These are phyloP conservation scores for Pionites leucogaster DNA, from an alignment of 2,113 vertebrate genomes.

Conservation along the genomic window DNA sequence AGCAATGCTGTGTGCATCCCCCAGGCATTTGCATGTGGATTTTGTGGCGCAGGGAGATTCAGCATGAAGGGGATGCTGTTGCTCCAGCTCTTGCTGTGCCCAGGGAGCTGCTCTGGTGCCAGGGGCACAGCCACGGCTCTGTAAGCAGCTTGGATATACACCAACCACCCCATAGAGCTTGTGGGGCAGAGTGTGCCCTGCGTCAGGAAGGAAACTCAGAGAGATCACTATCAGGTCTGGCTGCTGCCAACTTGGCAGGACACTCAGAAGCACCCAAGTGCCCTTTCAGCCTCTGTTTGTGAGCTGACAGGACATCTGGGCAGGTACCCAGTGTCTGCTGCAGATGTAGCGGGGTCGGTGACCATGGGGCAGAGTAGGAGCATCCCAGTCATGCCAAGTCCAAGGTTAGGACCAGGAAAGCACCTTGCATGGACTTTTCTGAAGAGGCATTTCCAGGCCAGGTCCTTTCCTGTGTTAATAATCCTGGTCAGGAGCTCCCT, in stretches of 20 bases:
- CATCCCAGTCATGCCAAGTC: accelerated
- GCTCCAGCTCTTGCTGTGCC: accelerated
- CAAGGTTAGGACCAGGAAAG: neutral
- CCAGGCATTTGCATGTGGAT: accelerated
- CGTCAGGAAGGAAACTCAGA: neutral
- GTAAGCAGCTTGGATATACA: accelerated
- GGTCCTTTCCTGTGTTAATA: neutral
- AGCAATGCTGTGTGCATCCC: neutral
- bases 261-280: neutral
- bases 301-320: neutral
- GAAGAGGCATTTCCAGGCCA: neutral
- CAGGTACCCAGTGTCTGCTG: accelerated
- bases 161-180: accelerated
- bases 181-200: neutral
- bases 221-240: neutral
- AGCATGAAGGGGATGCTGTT: neutral
- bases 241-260: neutral
- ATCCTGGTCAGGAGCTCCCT: neutral
- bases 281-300: neutral
- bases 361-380: neutral
- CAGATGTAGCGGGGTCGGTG: neutral
- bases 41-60: neutral
- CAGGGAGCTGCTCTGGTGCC: neutral
- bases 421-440: neutral
- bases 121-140: accelerated